A percentile compares a stretch with the other conserved stretches of the same genome.
These are phyloP conservation scores for Anthonomus grandis DNA, from an alignment of 1,140 invertebrate species.

Conservation along the genomic window DNA sequence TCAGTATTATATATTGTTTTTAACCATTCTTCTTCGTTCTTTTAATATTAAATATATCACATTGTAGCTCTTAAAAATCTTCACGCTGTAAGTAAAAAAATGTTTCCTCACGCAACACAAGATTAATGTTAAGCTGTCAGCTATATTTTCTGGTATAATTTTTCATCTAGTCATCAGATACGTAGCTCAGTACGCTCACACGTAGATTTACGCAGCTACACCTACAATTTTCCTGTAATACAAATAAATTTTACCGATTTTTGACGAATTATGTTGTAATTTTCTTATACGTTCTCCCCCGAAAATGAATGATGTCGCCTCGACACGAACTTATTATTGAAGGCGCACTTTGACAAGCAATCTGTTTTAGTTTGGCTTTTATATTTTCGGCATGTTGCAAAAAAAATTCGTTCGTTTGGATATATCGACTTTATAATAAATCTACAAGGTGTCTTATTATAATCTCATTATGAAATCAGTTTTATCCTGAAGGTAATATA, in stretches of 20 bases:
- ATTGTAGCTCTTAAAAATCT: no score
- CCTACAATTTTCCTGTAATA: conserved; percentile 40
- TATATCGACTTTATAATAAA: no score
- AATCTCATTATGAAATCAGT: no score
- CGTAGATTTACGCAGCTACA: conserved; percentile 29
- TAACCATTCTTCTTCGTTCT: no score
- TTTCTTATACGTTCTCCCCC: conserved; percentile 40
- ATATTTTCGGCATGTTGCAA: conserved; percentile 27
- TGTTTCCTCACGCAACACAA: conserved; percentile 23
- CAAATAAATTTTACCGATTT: conserved; percentile 42
- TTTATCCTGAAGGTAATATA: no score
- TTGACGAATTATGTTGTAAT: conserved; percentile 44
- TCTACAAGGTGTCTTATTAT: no score
- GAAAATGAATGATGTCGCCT: conserved; percentile 46
- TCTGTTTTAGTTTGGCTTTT: conserved; percentile 44
- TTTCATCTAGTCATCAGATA: conserved; percentile 20
- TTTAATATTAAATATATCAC: no score
- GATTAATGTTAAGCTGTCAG: conserved; percentile 26
- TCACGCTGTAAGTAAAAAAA: conserved; percentile 21
- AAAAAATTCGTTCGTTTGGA: no score
- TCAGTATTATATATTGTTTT: no score
- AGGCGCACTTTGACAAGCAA: conserved; percentile 46
- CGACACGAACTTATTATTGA: conserved; percentile 49
- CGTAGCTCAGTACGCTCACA: neutral
- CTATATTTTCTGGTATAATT: conserved; percentile 9